Conservation (phyloP, 2,113 vertebrate genomes). For the Corvus moneduloides region DNA sequence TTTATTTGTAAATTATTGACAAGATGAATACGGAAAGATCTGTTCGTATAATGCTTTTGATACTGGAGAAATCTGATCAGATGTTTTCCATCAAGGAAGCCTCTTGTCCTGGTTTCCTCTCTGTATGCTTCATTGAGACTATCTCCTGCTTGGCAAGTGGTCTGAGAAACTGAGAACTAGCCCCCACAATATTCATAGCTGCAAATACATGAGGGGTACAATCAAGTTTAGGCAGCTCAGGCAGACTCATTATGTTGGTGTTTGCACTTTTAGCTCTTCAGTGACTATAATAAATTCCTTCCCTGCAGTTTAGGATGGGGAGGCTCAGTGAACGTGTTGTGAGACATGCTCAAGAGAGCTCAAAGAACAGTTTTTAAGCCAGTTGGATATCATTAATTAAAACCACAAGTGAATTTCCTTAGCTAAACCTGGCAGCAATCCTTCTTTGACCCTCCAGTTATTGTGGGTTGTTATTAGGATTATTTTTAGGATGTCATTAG, state of each 20-base stretch:
- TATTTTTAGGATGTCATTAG: conserved; percentile 3
- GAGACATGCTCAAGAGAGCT: not conserved
- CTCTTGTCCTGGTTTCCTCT: not conserved
- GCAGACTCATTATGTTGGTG: not conserved
- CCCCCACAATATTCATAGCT: not conserved
- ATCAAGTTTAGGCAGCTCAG: not conserved
- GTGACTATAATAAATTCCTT: not conserved
- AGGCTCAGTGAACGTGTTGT: not conserved
- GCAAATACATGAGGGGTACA: not conserved
- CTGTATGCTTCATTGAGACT: not conserved
- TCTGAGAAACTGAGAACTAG: not conserved
- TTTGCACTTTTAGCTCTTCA: not conserved
- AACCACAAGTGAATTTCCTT: not conserved
- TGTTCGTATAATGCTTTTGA: not conserved
- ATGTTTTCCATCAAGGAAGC: conserved; percentile 20
- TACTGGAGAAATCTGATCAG: conserved; percentile 48
- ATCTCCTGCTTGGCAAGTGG: not conserved
- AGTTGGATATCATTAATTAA: not conserved
- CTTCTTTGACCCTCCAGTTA: not conserved
- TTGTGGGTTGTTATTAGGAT: not conserved
- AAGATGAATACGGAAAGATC: conserved; percentile 26
- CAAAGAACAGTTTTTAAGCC: not conserved
- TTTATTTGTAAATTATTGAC: conserved; percentile 56
- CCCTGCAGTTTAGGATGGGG: not conserved
- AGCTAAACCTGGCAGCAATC: not conserved